Conservation (phyloP, 2,113 vertebrate species). For the Pachycephala philippinensis region DNA sequence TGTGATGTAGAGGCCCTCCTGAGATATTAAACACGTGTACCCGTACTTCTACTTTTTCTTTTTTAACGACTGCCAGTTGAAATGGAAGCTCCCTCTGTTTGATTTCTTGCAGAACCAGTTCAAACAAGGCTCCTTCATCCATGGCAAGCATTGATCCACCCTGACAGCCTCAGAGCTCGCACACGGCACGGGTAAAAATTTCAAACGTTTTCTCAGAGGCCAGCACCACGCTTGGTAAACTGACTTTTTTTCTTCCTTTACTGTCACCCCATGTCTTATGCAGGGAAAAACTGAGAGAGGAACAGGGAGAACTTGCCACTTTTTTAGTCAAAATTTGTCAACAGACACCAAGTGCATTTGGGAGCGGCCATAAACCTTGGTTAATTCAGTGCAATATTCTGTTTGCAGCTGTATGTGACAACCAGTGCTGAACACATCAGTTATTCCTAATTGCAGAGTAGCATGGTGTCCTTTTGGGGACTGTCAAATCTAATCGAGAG, state of each 20-base stretch:
- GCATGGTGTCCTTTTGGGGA: neutral
- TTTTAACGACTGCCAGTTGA: neutral
- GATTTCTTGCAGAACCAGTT: neutral
- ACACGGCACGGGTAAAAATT: neutral
- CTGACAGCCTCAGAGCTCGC: neutral
- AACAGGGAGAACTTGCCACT: neutral
- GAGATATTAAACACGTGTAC: neutral
- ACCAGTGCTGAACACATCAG: neutral
- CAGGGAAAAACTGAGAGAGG: neutral
- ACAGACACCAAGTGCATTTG: neutral
- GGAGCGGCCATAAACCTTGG: neutral
- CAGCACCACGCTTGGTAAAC: neutral
- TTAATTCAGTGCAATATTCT: neutral
- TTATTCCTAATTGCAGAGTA: constrained; percentile 2
- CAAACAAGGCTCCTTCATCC: rapidly evolving
- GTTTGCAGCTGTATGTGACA: neutral
- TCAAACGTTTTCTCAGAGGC: neutral
- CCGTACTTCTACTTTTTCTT: neutral
- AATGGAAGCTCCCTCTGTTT: neutral
- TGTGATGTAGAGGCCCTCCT: neutral
- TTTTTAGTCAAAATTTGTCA: neutral
- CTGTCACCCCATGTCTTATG: too few species aligned
- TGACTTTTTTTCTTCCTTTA: neutral
- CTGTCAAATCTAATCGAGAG: neutral
- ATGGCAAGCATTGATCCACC: neutral